phyloP scores from a whole-genome alignment of 2,797 vertebrate species.

The Australoheros facetus region DNA sequence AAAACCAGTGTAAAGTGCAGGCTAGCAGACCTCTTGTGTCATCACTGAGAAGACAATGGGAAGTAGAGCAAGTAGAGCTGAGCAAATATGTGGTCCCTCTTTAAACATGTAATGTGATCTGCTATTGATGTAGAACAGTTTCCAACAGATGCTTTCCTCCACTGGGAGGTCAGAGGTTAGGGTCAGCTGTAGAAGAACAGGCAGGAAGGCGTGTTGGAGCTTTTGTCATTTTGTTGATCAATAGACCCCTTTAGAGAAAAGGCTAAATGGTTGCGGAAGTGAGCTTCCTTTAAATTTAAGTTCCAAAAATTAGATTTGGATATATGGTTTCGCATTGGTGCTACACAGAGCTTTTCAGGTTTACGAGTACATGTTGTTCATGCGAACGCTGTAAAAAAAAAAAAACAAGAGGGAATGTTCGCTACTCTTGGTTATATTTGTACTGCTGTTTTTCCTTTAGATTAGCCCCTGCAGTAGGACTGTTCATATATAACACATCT shows the following conservation, averaged over 20 bases:
- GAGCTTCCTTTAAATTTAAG: background rate
- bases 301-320: background rate
- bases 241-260: conserved; percentile 1
- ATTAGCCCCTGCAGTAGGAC: no score
- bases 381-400: background rate
- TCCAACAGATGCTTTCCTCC: conserved; percentile 14
- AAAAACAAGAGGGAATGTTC: background rate
- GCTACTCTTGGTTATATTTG: background rate
- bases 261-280: background rate
- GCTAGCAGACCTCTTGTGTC: background rate
- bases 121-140: conserved; percentile 40
- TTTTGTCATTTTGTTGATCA: conserved; percentile 4
- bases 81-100: background rate
- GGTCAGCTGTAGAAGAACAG: conserved; percentile 1
- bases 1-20: conserved; percentile 14
- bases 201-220: background rate
- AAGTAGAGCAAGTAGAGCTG: background rate
- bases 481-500: no score
- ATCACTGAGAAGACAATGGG: background rate
- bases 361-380: background rate
- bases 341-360: background rate
- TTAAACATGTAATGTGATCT: conserved; percentile 42
- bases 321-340: background rate
- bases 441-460: background rate
- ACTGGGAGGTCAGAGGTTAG: conserved; percentile 37